Evolutionary conservation across 2,113 vertebrate genomes (phyloP), one percentile per base, ranked within the genome.

Genomic region (Dasypus novemcinctus): DNA sequence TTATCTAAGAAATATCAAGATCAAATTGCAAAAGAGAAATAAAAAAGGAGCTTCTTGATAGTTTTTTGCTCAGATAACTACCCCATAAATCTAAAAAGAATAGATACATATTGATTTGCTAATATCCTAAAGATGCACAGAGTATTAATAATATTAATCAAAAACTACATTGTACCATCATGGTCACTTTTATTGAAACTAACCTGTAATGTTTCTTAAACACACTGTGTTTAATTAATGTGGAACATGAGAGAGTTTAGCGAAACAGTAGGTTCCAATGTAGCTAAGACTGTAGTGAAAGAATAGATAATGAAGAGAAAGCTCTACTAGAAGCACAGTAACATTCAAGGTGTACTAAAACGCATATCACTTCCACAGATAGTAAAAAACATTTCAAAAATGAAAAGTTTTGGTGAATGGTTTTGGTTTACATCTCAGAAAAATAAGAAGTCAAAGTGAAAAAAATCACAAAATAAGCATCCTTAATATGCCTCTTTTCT

Each of bases 371-470:
- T 61, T 84, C 78, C 87, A 91, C 13, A 80, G 81, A 74, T 21
- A 66, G 69, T 76, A 88, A 66, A 49, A 46, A 86, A 61, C 63
- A 85, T 71, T 81, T 61, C 2, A 89, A 93, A 79, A 78, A 33
- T 38, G 74, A 81, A 69, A 5, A 85, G 63, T 85, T 20, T 81
- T 93, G 85, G 83, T 83, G 41, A 93, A 64, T 61, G 66, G 21
- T 76, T 94, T 83, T 74, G 29, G 63, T 81, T 94, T 90, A 76
- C 27, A 92, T 49, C 71, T 87, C 81, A 95, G 92, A 90, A 84
- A 57, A 87, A 74, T 17, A 78, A 46, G 15, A 81, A 80, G 46
- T 57, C 23, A 80, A 20, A 29, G n/a, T 27, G 64, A 46, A 68
- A 95, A 92, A 74, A 93, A 63, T 41, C 25, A 90, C 49, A 87